These are phyloP conservation scores for Arctocebus calabarensis DNA, from an alignment of 2,797 vertebrate genomes.

Conservation along the genomic window DNA sequence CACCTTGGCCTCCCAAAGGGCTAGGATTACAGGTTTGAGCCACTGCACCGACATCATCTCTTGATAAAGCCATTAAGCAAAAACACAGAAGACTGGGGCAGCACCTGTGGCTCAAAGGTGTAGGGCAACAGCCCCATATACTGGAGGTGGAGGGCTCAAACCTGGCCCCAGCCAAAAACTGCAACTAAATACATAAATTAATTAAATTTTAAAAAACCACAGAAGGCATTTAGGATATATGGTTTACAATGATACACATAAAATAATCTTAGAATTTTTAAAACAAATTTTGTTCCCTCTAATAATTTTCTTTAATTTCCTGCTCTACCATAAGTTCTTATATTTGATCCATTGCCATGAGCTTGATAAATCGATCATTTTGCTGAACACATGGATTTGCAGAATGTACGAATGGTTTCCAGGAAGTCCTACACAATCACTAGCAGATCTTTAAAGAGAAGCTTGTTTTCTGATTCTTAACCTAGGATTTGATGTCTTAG, in stretches of 20 bases:
- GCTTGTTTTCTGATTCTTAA: constrained; percentile 41
- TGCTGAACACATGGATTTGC: constrained; percentile 1
- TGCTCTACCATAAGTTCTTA: background rate
- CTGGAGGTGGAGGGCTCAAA: too few relatives aligned
- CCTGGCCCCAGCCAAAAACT: too few relatives aligned
- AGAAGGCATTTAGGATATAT: background rate
- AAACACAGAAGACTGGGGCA: background rate
- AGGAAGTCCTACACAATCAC: background rate
- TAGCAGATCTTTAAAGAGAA: constrained; percentile 53
- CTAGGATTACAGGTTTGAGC: too few relatives aligned
- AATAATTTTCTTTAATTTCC: constrained; percentile 18
- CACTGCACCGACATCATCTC: too few relatives aligned
- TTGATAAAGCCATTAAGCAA: background rate
- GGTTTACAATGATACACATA: background rate
- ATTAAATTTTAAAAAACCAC: too few relatives aligned
- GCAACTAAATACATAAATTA: too few relatives aligned
- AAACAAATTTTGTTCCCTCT: constrained; percentile 6
- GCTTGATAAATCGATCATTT: constrained; percentile 21
- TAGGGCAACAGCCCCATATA: too few relatives aligned
- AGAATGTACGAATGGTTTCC: background rate
- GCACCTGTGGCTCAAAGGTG: too few relatives aligned
- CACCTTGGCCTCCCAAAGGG: too few relatives aligned
- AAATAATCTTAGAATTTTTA: constrained; percentile 26
- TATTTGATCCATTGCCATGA: background rate
- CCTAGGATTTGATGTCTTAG: constrained; percentile 50